A percentile compares a stretch with the other conserved stretches of the same genome.
Evolutionary conservation across 1,140 invertebrate genomes (phyloP).

Genomic region (Drosophila trapezifrons): DNA sequence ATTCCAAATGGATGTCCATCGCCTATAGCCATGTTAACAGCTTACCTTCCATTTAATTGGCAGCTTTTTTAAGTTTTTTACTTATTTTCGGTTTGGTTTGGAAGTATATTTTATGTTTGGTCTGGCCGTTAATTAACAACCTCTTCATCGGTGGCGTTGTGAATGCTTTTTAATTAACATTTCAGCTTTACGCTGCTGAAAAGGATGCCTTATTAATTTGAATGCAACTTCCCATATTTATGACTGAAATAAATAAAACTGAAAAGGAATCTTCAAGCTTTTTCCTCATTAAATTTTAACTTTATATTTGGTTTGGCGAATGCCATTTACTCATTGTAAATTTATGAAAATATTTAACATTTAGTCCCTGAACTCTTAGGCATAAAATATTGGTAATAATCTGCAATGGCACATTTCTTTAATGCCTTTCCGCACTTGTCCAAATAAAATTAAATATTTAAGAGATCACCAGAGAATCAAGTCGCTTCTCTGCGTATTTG

Average conservation of each 20-base stretch:
- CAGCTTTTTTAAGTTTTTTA: conserved; percentile 11
- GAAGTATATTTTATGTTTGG: conserved; percentile 17
- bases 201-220: conserved; percentile 1
- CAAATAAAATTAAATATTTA: conserved; percentile 21
- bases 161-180: conserved; percentile 34
- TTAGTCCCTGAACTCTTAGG: not conserved
- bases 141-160: conserved; percentile 5
- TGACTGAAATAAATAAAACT: no score
- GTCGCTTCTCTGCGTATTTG: not conserved
- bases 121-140: conserved; percentile 15
- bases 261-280: no score
- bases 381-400: not conserved
- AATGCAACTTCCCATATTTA: not conserved
- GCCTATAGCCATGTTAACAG: conserved; percentile 24
- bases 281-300: not conserved
- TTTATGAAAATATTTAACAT: not conserved
- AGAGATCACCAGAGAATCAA: conserved; percentile 4
- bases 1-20: conserved; percentile 17
- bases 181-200: not conserved
- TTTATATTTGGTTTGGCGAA: not conserved
- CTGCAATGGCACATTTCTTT: not conserved
- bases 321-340: not conserved
- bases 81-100: conserved; percentile 16
- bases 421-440: not conserved
- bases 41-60: conserved; percentile 20